These are phyloP conservation scores for Apeltes quadracus DNA, from an alignment of 2,113 vertebrate genomes.

Conservation along the genomic window DNA sequence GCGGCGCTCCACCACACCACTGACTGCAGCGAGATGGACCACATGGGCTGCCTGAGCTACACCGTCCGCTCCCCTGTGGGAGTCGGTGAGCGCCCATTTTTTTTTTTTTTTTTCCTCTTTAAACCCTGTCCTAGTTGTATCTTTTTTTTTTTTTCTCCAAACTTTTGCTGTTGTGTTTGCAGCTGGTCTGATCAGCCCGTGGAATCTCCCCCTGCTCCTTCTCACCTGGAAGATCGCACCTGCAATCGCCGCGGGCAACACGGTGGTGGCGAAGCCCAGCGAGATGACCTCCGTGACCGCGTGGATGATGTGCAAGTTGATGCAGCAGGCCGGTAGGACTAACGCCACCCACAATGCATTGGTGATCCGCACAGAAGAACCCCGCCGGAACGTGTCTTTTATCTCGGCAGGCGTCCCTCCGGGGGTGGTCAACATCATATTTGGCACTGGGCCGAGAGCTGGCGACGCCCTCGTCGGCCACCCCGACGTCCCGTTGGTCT, in stretches of 20 bases:
- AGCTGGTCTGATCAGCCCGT: constrained; percentile 97
- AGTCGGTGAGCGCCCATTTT: constrained; percentile 83
- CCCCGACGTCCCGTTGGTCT: constrained; percentile 89
- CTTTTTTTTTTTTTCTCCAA: neutral
- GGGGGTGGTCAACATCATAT: constrained; percentile 94
- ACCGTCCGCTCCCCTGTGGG: constrained; percentile 88
- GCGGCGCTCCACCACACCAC: constrained; percentile 88
- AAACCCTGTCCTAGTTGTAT: neutral
- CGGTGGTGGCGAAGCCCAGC: constrained; percentile 95
- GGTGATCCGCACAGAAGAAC: neutral
- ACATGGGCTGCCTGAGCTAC: constrained; percentile 89
- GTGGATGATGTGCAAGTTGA: constrained; percentile 95
- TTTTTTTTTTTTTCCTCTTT: constrained; percentile 1
- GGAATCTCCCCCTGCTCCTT: constrained; percentile 95
- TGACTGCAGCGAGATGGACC: constrained; percentile 89
- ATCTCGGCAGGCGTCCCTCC: constrained; percentile 85
- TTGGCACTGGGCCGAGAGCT: constrained; percentile 84
- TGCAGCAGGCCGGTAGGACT: constrained; percentile 88
- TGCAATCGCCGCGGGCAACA: constrained; percentile 91
- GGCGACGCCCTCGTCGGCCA: constrained; percentile 92
- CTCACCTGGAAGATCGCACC: constrained; percentile 98
- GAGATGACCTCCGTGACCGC: constrained; percentile 97
- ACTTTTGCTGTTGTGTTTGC: constrained; percentile 47
- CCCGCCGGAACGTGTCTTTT: neutral
- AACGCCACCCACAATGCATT: constrained; percentile 22